Conservation (phyloP, 2,113 vertebrate genomes). For the Osmerus eperlanus region DNA sequence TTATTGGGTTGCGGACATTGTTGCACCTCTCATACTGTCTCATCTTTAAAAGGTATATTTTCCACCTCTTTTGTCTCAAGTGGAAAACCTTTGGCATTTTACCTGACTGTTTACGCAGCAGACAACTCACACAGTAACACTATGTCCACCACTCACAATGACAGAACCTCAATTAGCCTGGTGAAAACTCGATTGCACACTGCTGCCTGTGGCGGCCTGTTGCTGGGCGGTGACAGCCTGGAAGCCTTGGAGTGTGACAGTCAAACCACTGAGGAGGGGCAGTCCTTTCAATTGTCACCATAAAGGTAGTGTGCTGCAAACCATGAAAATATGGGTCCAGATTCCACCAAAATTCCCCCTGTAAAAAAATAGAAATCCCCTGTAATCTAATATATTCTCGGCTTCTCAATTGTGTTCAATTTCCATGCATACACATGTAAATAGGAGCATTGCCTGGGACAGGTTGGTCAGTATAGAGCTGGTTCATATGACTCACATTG, state of each 20-base stretch:
- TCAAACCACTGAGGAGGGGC: slow-evolving; percentile 23
- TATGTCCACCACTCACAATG: slow-evolving; percentile 32
- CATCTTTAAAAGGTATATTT: too few relatives aligned
- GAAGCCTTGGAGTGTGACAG: slow-evolving; percentile 39
- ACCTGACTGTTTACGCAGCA: slow-evolving; percentile 9
- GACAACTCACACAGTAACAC: slow-evolving; percentile 30
- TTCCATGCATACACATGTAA: not conserved
- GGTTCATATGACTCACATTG: not conserved
- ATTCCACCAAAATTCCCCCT: not conserved
- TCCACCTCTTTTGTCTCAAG: too few relatives aligned
- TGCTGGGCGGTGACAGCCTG: slow-evolving; percentile 1
- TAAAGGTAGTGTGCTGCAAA: not conserved
- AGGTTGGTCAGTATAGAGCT: not conserved
- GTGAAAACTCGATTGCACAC: slow-evolving; percentile 52
- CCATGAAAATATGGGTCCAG: not conserved
- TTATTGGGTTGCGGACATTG: too few relatives aligned
- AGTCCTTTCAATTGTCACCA: slow-evolving; percentile 15
- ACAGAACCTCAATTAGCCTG: slow-evolving; percentile 49
- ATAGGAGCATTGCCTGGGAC: not conserved
- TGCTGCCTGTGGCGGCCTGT: slow-evolving; percentile 14
- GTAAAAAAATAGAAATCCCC: not conserved
- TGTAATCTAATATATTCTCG: too few relatives aligned
- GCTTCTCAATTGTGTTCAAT: not conserved
- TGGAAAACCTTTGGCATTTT: too few relatives aligned
- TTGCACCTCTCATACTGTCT: too few relatives aligned